Evolutionary conservation across 1,140 invertebrate species (phyloP).

Genomic region (Octopus sinensis): DNA sequence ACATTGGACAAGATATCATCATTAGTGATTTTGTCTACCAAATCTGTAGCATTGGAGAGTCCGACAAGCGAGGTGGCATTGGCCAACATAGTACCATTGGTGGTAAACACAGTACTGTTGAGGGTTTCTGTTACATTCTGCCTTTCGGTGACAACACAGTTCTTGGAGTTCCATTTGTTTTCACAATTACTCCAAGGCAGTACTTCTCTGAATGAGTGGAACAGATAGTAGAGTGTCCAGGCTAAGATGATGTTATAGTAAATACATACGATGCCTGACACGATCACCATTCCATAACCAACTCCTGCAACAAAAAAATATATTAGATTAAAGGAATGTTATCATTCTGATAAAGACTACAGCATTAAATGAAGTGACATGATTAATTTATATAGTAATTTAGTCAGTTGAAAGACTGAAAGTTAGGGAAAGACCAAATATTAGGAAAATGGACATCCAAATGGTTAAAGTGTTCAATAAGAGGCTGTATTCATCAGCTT

Average conservation of each 20-base stretch:
- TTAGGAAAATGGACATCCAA: no score
- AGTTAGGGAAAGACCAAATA: no score
- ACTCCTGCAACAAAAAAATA: conserved; percentile 34
- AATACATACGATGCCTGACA: conserved; percentile 47
- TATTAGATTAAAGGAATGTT: no score
- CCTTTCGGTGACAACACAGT: conserved; percentile 38
- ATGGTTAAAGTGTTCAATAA: no score
- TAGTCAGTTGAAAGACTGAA: no score
- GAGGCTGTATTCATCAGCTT: no score
- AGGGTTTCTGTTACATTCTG: neutral
- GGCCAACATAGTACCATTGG: conserved; percentile 49
- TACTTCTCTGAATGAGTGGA: conserved; percentile 52
- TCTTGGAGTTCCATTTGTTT: conserved; percentile 59
- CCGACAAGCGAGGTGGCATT: no score
- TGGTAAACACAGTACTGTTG: conserved; percentile 6
- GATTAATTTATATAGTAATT: no score
- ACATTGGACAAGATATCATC: no score
- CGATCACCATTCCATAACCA: conserved; percentile 50
- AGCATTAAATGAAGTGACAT: no score
- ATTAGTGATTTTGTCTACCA: no score
- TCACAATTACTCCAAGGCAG: conserved; percentile 61
- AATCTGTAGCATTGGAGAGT: neutral
- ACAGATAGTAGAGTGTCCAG: conserved; percentile 61
- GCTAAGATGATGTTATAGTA: conserved; percentile 64
- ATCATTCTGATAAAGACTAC: no score